Evolutionary conservation across 1,140 invertebrate genomes (phyloP), one percentile per base, ranked within the genome.

Genomic region (Trinorchestia longiramus): DNA sequence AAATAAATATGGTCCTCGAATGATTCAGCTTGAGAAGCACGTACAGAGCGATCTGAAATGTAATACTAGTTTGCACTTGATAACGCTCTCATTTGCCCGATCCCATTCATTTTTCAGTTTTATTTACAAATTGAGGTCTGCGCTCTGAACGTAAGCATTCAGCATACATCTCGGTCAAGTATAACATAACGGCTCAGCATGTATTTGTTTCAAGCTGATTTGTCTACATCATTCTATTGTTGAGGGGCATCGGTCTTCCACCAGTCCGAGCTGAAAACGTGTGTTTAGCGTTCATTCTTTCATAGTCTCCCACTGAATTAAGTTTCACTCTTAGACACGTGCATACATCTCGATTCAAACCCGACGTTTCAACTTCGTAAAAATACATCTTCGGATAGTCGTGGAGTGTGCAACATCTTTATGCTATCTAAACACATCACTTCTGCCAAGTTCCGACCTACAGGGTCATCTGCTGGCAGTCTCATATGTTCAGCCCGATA

Each of bases 401-500:
- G 15, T 15, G 36, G 62, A 77, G 62, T 36, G 15, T 77, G 11
- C 62, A 77, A 77, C 62, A 77, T 77, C 62, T 77, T 36, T 77
- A 77, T 77, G 62, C 11, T 77, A 77, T 77, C 62, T 11, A 28
- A 77, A 77, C 62, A 77, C 62, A 77, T 77, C 62, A 77, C 62
- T 77, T 77, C 62, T 77, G 8, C 62, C 3, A 15, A 36, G 62
- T 36, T 77, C 15, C 28, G 62, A 77, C 62, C 62, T 77, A 28
- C 62, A 3, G 62, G 62, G 62, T 77, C 62, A 36, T 28, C 62
- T 36, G 1, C 62, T 77, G 62, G 62, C 62, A 91, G 11, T 44
- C 88, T 43, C 88, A 91, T 91, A 8, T 91, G 41, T 91, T 91
- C 41, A 91, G 88, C 19, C 41, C 88, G 88, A 91, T 91, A 43